Base-by-base conservation (phyloP, 2,113 vertebrate species). In the Grammomys surdaster region DNA sequence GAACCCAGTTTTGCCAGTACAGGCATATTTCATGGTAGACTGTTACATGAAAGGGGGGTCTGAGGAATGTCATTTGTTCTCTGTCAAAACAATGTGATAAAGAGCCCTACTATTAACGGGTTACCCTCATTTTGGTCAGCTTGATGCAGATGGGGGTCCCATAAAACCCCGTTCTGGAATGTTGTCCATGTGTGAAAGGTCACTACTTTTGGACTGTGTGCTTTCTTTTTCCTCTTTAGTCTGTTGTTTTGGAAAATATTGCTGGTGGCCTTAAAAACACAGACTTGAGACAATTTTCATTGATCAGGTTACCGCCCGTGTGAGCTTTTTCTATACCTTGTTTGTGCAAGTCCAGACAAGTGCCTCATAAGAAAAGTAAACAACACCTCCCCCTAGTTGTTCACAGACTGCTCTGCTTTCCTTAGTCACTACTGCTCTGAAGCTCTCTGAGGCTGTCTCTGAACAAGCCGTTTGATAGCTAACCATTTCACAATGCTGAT, bases 321-420 rank as follows among this genome's bases (percentile, higher is more conserved):
- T 95, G 96, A 97, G 91, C 95, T 78, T 96, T 94, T 98, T 98
- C 96, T 82, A 58, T 81, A 88, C 88, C 82, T 73, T 78, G 95
- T 97, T 97, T 87, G 70, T 97, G 89, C 95, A 98, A 96, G 91
- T 90, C 93, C 93, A 97, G 98, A 97, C 97, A 97, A 95, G 90
- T 48, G 96, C 96, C 96, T 98, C 95, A 89, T 28, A 78, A n/a
- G 80, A 98, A 85, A 98, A n/a, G 90, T 97, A 98, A 98, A 97
- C 97, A 98, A 97, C 93, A 96, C 93, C 93, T 96, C 82, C 93
- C 72, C 40, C 58, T 56, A 94, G 85, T 73, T 76, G 46, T 88
- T 93, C 84, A 67, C 85, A 91, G 56, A 81, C 82, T 94, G 67
- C 72, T 88, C 65, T 93, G 95, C 88, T 89, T 97, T 95, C 58